phyloP scores from a whole-genome alignment of 2,888 invertebrate species.

The Conistra vaccinii region DNA sequence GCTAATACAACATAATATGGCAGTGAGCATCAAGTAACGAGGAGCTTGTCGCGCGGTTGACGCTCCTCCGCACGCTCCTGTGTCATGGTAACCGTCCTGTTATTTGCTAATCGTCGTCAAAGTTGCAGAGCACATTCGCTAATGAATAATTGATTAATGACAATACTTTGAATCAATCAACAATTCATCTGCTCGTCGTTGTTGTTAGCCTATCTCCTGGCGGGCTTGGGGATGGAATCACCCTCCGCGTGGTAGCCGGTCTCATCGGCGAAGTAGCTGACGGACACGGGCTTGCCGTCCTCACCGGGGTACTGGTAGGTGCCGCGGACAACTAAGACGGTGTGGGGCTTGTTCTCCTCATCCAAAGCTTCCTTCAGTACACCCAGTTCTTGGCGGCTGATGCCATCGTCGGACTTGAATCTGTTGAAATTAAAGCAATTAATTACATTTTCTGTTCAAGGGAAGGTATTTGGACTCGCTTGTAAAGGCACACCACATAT shows the following conservation, averaged over 20 bases:
- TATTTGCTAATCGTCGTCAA: conserved; percentile 34
- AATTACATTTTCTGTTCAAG: neutral
- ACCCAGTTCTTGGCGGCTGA: conserved; percentile 88
- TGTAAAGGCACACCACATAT: neutral
- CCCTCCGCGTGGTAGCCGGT: conserved; percentile 92
- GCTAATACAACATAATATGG: conserved; percentile 80
- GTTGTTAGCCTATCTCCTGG: conserved; percentile 67
- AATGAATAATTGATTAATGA: conserved; percentile 36
- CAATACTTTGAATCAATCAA: conserved; percentile 46
- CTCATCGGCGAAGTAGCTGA: conserved; percentile 91
- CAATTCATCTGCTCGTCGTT: conserved; percentile 51
- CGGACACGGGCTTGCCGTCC: conserved; percentile 88
- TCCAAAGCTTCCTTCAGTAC: conserved; percentile 81
- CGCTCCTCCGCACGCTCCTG: conserved; percentile 12
- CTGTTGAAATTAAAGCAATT: neutral
- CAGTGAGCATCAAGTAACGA: conserved; percentile 72
- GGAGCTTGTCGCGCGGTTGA: conserved; percentile 12
- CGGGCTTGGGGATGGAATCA: conserved; percentile 90
- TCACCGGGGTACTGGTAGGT: conserved; percentile 89
- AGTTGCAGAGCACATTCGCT: conserved; percentile 5
- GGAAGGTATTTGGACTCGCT: neutral
- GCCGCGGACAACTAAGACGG: conserved; percentile 91
- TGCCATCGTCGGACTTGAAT: conserved; percentile 90
- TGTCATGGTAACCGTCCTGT: conserved; percentile 39
- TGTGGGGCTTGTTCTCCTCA: conserved; percentile 90